Percentiles rank a stretch among this genome's conserved stretches.
phyloP scores from a whole-genome alignment of 2,113 vertebrate genomes.

The Xiphophorus maculatus region DNA sequence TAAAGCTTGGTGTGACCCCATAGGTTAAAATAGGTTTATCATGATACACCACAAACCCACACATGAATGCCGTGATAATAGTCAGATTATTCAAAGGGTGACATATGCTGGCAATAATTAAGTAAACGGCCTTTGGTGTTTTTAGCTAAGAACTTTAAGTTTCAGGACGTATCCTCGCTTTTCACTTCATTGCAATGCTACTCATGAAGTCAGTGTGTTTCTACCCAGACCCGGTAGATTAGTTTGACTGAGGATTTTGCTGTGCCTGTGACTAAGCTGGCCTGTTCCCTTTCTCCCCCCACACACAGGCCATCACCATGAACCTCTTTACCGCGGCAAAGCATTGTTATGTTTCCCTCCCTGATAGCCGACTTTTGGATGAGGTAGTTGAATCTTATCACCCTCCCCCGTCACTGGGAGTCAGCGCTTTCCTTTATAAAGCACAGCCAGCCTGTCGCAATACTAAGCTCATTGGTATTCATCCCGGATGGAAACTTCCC shows the following conservation, averaged over 20 bases:
- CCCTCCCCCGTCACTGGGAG: conserved; percentile 73
- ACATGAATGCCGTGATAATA: background rate
- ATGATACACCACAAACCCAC: no score
- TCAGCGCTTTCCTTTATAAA: conserved; percentile 84
- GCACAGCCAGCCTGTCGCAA: conserved; percentile 57
- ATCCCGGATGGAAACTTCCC: conserved; percentile 42
- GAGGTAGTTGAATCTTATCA: conserved; percentile 81
- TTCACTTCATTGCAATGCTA: background rate
- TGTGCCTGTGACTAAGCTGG: conserved; percentile 54
- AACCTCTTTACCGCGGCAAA: conserved; percentile 73
- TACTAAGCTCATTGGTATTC: conserved; percentile 70
- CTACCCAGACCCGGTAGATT: conserved; percentile 19
- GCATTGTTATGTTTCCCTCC: conserved; percentile 79
- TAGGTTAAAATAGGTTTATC: background rate
- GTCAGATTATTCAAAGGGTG: conserved; percentile 1
- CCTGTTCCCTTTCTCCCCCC: conserved; percentile 70
- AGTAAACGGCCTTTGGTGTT: conserved; percentile 31
- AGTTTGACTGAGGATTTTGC: conserved; percentile 37
- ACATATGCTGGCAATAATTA: background rate
- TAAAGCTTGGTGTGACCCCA: background rate
- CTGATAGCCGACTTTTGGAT: conserved; percentile 72
- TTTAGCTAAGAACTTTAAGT: background rate
- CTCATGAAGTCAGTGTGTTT: background rate
- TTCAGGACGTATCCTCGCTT: background rate
- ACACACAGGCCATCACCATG: conserved; percentile 40